A percentile compares a stretch with the other conserved stretches of the same genome.
Conservation (phyloP, 2,797 vertebrate genomes). For the Sylvia borin region DNA sequence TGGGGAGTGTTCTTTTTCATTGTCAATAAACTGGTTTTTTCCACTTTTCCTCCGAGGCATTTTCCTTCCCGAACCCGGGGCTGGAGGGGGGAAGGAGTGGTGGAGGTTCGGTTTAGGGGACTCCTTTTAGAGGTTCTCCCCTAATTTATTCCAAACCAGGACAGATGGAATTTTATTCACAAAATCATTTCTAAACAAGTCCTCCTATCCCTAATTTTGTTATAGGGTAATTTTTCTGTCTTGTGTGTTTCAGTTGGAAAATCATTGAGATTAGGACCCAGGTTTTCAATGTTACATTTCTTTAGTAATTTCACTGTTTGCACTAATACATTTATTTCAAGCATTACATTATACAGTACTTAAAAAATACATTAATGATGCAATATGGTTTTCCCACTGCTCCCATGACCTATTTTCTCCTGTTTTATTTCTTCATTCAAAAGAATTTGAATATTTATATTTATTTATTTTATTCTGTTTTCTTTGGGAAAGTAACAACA, state of each 20-base stretch:
- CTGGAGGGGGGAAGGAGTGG: too few species aligned
- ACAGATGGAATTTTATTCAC: background rate
- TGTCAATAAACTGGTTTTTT: too few species aligned
- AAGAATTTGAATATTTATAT: background rate
- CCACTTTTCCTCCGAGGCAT: too few species aligned
- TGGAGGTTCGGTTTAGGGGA: too few species aligned
- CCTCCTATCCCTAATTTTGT: background rate
- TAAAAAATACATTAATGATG: background rate
- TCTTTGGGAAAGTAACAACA: background rate
- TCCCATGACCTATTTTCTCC: background rate
- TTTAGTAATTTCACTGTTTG: background rate
- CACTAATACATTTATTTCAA: background rate
- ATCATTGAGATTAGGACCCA: background rate
- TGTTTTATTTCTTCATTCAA: background rate
- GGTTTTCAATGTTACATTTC: background rate
- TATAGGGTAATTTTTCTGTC: background rate
- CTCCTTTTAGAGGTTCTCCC: too few species aligned
- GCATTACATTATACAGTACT: background rate
- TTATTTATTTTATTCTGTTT: background rate
- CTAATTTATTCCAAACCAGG: too few species aligned
- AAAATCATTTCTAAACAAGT: background rate
- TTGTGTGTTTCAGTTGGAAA: background rate
- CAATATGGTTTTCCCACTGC: background rate
- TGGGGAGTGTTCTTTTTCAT: too few species aligned
- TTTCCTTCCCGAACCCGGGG: too few species aligned